Evolutionary conservation across 2,888 invertebrate species (phyloP), one percentile per base, ranked within the genome.

Genomic region (Trissolcus brochymenae): DNA sequence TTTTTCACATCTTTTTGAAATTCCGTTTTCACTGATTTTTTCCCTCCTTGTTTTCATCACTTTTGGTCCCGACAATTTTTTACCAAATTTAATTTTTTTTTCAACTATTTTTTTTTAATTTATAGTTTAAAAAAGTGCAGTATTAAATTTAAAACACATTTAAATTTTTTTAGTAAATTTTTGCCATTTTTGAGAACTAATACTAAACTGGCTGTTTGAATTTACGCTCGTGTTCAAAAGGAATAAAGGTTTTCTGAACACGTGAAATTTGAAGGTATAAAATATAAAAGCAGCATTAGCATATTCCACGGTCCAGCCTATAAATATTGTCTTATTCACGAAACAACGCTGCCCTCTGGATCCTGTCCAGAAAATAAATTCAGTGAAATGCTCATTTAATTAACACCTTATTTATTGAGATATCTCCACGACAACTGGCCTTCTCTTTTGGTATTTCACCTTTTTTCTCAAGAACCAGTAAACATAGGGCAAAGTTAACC

Each of bases 341-440:
- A 83, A 35, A 84, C 82, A 80, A 74, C 79, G 71, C 72, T 79
- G 79, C 62, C 72, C 80, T 76, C 79, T 76, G 66, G 67, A 74
- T 76, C 74, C 35, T 59, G 77, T 79, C 77, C 71, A 82, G 78
- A 80, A 86, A 82, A 88, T 87, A 88, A 87, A 88, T 87, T 84
- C 84, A 86, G 80, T 82, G 84, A 87, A 87, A 86, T 87, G 86
- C 86, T 84, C 83, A 84, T 87, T 88, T 87, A 88, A 88, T 88
- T 88, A 88, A 86, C 87, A 86, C 87, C 86, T 88, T 88, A 88
- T 88, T 88, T 88, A 88, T 88, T 86, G 87, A 87, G 88, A 87
- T 83, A 86, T 87, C 85, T 81, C 81, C 76, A 59, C 78, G 70
- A 68, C 79, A 60, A 62, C 72, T 75, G 51, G 67, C 66, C 65